phyloP scores from a whole-genome alignment of 1,140 invertebrate genomes.

The Cardiocondyla obscurior region DNA sequence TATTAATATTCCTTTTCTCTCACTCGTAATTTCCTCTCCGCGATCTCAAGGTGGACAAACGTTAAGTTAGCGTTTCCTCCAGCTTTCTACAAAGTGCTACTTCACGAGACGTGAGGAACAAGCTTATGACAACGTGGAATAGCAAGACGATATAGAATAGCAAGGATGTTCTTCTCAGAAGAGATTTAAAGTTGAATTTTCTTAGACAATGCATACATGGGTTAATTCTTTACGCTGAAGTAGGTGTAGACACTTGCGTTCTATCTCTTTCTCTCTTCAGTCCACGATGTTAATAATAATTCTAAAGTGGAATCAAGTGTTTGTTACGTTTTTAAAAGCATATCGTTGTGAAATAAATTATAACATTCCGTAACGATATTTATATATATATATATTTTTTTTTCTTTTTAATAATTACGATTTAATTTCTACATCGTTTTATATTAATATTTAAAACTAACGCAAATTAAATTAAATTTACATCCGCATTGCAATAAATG shows the following conservation, averaged over 20 bases:
- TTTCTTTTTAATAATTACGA: not conserved
- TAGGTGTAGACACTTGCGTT: not conserved
- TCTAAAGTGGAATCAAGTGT: not conserved
- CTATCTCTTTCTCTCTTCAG: no score
- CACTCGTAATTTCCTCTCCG: not conserved
- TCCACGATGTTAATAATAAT: not conserved
- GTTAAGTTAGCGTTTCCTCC: not conserved
- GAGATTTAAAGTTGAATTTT: constrained; percentile 29
- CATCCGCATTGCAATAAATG: no score
- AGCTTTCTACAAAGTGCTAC: constrained; percentile 3
- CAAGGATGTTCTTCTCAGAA: not conserved
- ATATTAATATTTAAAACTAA: constrained; percentile 2
- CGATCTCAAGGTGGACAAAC: constrained; percentile 15
- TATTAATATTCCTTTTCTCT: constrained; percentile 39
- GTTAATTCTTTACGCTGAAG: not conserved
- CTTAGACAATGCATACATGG: not conserved
- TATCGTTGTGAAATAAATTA: not conserved
- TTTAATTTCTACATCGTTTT: not conserved
- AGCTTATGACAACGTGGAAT: not conserved
- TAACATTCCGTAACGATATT: not conserved
- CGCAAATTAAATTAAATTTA: not conserved
- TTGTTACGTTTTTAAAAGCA: not conserved
- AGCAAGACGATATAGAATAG: not conserved
- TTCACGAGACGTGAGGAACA: constrained; percentile 15
- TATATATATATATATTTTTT: no score